Evolutionary conservation across 2,113 vertebrate species (phyloP).

Genomic region (Siniperca chuatsi): DNA sequence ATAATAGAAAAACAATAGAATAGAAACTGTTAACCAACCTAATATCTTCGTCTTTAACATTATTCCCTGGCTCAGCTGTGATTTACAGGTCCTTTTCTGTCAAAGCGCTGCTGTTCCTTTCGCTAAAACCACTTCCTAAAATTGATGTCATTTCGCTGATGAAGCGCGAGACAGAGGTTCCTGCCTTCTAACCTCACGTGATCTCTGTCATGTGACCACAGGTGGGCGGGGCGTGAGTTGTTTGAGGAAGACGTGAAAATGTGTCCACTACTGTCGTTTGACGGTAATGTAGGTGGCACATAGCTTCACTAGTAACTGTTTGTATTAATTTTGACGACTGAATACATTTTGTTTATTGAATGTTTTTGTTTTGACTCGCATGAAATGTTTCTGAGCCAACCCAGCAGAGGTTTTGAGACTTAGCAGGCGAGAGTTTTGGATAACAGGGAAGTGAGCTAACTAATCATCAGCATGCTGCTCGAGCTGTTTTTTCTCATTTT

Average conservation of each 20-base stretch:
- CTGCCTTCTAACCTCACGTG: slow-evolving; percentile 57
- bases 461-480: slow-evolving; percentile 30
- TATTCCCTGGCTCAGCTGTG: slow-evolving; percentile 15
- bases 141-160: not conserved
- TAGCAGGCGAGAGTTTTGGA: too few relatives aligned
- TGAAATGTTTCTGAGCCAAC: not conserved
- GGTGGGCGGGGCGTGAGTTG: slow-evolving; percentile 14
- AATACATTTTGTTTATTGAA: too few relatives aligned
- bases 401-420: not conserved
- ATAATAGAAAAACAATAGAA: not conserved
- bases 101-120: not conserved
- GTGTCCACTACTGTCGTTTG: not conserved
- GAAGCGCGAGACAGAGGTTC: not conserved
- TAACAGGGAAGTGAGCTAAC: not conserved
- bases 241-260: slow-evolving; percentile 51
- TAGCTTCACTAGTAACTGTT: not conserved
- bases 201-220: slow-evolving; percentile 56
- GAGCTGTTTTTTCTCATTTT: slow-evolving; percentile 29
- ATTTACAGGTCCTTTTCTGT: slow-evolving; percentile 21
- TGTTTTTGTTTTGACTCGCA: not conserved
- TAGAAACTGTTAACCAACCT: not conserved
- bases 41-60: not conserved
- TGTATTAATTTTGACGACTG: not conserved
- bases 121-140: slow-evolving; percentile 51
- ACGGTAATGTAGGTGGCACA: too few relatives aligned